Base-by-base conservation (phyloP, 1,140 invertebrate genomes). In the Drosophila malerkotliana region DNA sequence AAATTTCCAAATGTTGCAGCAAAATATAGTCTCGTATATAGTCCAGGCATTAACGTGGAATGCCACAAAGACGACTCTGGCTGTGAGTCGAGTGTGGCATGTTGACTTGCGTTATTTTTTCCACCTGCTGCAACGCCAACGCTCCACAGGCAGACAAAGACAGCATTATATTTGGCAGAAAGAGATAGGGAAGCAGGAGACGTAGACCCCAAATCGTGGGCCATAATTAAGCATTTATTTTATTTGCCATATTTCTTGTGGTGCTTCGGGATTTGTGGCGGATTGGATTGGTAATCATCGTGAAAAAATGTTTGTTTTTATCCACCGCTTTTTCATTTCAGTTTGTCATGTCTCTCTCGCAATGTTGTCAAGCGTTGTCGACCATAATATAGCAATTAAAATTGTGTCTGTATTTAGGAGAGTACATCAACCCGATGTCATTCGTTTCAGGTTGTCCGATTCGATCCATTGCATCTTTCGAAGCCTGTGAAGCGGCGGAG, bases 191-290 rank as follows among this genome's bases (percentile, higher is more conserved):
- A 67, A 58, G 54, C 51, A 69, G 64, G 51, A 76, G 61, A 76
- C 72, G 62, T 79, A 69, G 62, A 72, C 81, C 72, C 67, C 81
- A 67, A 74, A 66, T 62, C 71, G 68, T 76, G 61, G 71, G 73
- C 78, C 79, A 88, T 87, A 87, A 88, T 87, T 88, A 88, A 87
- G 82, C 82, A 87, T 82, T 87, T 87, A 87, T 87, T 87, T 87
- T 87, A 88, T 87, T 87, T 87, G 82, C 83, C 83, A 82, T 82
- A 85, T 88, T 87, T 87, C 62, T 88, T 84, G 67, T 51, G 66
- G 53, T 79, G 78, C 72, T 60, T 57, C 45, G 63, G 79, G 37
- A 87, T 82, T 78, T 72, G 66, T 66, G 44, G 64, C 62, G 52
- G 51, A 68, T 74, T 68, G 63, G 71, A 83, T 87, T 82, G 83